Evolutionary conservation across 2,888 invertebrate species (phyloP).

Genomic region (Gordius sp.): DNA sequence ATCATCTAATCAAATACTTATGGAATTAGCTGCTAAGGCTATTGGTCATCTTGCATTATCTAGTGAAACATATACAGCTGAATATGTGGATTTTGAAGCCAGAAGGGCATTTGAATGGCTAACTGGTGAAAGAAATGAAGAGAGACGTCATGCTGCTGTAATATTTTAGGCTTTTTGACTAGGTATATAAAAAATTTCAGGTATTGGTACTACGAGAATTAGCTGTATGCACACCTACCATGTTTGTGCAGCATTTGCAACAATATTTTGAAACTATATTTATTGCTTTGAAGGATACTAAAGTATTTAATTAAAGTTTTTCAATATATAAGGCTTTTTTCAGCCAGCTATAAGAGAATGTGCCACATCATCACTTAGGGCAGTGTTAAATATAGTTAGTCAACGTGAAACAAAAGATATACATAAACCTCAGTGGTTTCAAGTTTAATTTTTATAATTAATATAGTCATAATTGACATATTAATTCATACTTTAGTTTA

Average conservation of each 20-base stretch:
- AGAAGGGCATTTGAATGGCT: conserved; percentile 84
- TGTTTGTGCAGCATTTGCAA: conserved; percentile 43
- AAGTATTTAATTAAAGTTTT: conserved; percentile 20
- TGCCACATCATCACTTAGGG: conserved; percentile 70
- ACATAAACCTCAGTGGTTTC: conserved; percentile 55
- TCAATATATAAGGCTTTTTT: conserved; percentile 19
- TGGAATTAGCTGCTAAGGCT: conserved; percentile 82
- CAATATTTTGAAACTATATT: conserved; percentile 30
- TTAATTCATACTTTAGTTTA: not conserved
- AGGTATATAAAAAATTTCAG: conserved; percentile 21
- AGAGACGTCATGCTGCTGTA: conserved; percentile 62
- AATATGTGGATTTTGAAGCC: conserved; percentile 91
- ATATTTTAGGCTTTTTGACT: conserved; percentile 23
- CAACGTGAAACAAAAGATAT: conserved; percentile 78
- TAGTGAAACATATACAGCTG: conserved; percentile 62
- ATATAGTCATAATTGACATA: not conserved
- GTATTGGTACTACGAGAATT: conserved; percentile 65
- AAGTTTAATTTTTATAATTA: conserved; percentile 23
- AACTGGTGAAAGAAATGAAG: conserved; percentile 56
- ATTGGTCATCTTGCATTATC: conserved; percentile 61
- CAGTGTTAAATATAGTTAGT: conserved; percentile 71
- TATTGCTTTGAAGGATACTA: conserved; percentile 23
- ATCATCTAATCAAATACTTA: conserved; percentile 31
- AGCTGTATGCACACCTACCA: conserved; percentile 77
- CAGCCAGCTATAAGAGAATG: conserved; percentile 57